Percentiles rank a stretch among this genome's conserved stretches.
phyloP scores from a whole-genome alignment of 1,140 invertebrate genomes.

The Pinna nobilis region DNA sequence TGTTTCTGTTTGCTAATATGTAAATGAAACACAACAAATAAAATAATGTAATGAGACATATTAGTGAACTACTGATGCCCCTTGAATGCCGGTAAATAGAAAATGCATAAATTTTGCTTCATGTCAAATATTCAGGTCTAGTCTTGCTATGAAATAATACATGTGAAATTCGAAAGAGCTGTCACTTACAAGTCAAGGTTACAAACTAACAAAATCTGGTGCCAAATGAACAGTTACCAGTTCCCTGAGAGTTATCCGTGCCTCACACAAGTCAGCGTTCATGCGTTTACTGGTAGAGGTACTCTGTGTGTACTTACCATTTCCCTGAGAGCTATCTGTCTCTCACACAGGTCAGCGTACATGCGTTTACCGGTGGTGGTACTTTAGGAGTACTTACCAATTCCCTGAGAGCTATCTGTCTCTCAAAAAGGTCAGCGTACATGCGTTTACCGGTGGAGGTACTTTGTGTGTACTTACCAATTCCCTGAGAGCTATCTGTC shows the following conservation, averaged over 20 bases:
- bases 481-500: slow-evolving; percentile 85
- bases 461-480: slow-evolving; percentile 82
- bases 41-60: too few species aligned
- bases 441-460: slow-evolving; percentile 83
- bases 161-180: too few species aligned
- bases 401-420: slow-evolving; percentile 84
- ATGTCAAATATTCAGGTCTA: too few species aligned
- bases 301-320: slow-evolving; percentile 82
- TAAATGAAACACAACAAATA: too few species aligned
- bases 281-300: slow-evolving; percentile 82
- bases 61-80: too few species aligned
- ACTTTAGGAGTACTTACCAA: slow-evolving; percentile 83
- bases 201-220: too few species aligned
- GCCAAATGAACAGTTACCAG: slow-evolving; percentile 80
- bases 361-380: slow-evolving; percentile 82
- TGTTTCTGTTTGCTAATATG: too few species aligned
- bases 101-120: too few species aligned
- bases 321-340: slow-evolving; percentile 85
- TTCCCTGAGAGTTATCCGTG: slow-evolving; percentile 85
- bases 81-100: too few species aligned
- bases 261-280: slow-evolving; percentile 84
- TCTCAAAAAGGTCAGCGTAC: slow-evolving; percentile 84
- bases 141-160: too few species aligned
- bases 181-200: too few species aligned
- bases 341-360: slow-evolving; percentile 84